Evolutionary conservation across 2,888 invertebrate species (phyloP), one percentile per base, ranked within the genome.

Genomic region (Aspidiotus destructor): DNA sequence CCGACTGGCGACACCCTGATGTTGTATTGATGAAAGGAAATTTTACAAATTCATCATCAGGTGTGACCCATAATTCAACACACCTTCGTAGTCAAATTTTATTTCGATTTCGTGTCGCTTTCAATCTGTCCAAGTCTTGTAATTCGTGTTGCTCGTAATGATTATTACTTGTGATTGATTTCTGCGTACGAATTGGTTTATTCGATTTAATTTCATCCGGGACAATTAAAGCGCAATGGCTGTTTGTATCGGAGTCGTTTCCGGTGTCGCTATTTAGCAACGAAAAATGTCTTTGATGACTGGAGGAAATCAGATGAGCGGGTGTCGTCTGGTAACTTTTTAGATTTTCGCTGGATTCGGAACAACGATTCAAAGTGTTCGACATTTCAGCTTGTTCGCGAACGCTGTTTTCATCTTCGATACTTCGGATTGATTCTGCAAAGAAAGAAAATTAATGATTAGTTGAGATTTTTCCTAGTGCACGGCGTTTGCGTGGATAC

Each of bases 141-240:
- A 88, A 82, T 78, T 89, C 88, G 62, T 86, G 83, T 83, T 88
- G 83, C 77, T 89, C 88, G 78, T 87, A 88, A 76, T 87, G 88
- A 78, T 87, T 88, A 78, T 87, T 87, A 64, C 86, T 86, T 16
- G 69, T 67, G 10, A 67, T 67, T 13, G 63, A 63, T 28, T 48
- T n/a, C 54, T 63, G 63, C 17, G 41, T 15, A 1, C 63, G 63
- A 17, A n/a, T 6, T n/a, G 10, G 10, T 3, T 11, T 13, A 11
- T 61, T 69, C 60, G 68, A 77, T 85, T 68, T 70, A 53, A 62
- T 28, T 74, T 74, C 60, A 74, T 74, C 77, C 73, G 73, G 75
- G 73, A 72, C 76, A 72, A 81, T 79, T 58, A 82, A 76, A n/a
- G 82, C 82, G 75, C 82, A 82, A 73, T 81, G 81, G 72, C 81